Percentiles rank a stretch among this genome's conserved stretches.
Evolutionary conservation across 2,113 vertebrate species (phyloP).

Genomic region (Bufo gargarizans): DNA sequence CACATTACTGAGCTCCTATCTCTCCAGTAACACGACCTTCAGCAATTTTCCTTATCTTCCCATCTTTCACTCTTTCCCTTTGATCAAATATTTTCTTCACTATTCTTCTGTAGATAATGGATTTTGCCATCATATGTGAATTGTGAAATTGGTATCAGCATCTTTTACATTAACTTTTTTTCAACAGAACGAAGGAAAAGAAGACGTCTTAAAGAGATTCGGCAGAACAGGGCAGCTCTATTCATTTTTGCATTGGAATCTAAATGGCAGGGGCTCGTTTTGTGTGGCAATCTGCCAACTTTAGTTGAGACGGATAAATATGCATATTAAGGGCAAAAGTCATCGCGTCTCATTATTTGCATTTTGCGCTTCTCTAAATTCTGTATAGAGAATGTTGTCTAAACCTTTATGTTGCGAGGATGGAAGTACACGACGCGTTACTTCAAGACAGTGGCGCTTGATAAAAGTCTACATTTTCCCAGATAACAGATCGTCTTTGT

Average conservation of each 20-base stretch:
- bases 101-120: slow-evolving; percentile 62
- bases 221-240: slow-evolving; percentile 58
- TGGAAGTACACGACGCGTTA: slow-evolving; percentile 14
- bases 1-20: slow-evolving; percentile 54
- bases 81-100: slow-evolving; percentile 58
- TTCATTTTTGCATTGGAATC: slow-evolving; percentile 57
- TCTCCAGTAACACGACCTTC: slow-evolving; percentile 61
- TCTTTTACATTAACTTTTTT: slow-evolving; percentile 58
- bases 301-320: slow-evolving; percentile 61
- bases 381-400: slow-evolving; percentile 48
- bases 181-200: slow-evolving; percentile 35
- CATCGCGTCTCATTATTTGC: slow-evolving; percentile 49
- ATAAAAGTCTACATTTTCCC: slow-evolving; percentile 50
- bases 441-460: slow-evolving; percentile 44
- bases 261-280: slow-evolving; percentile 60
- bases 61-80: slow-evolving; percentile 44
- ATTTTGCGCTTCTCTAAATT: slow-evolving; percentile 43
- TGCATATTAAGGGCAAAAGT: slow-evolving; percentile 42
- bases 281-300: slow-evolving; percentile 50
- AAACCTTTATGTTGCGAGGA: slow-evolving; percentile 36
- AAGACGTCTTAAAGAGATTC: slow-evolving; percentile 60
- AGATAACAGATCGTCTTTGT: slow-evolving; percentile 53
- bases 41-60: slow-evolving; percentile 29
- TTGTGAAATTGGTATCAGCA: slow-evolving; percentile 56
- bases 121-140: slow-evolving; percentile 61